These are phyloP conservation scores for Scaptomyza caliginosa DNA, from an alignment of 2,888 invertebrate species.

Conservation along the genomic window DNA sequence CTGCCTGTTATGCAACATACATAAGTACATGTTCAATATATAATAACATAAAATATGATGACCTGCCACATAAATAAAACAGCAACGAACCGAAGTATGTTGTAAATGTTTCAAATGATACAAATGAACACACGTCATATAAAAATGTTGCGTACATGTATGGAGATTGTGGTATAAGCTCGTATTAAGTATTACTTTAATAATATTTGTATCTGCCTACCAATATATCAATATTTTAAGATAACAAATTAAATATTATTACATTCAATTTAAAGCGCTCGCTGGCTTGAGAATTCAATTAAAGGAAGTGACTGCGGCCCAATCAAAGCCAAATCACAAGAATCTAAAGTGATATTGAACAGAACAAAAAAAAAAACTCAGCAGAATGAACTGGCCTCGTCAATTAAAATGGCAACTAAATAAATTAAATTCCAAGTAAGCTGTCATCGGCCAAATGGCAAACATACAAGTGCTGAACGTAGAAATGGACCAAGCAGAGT, in stretches of 20 bases:
- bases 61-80: slow-evolving; percentile 69
- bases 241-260: too few relatives aligned
- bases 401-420: slow-evolving; percentile 64
- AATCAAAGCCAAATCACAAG: slow-evolving; percentile 34
- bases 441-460: slow-evolving; percentile 55
- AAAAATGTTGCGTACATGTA: slow-evolving; percentile 29
- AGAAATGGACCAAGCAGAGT: slow-evolving; percentile 1
- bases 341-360: slow-evolving; percentile 56
- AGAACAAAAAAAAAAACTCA: slow-evolving; percentile 13
- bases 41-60: slow-evolving; percentile 72
- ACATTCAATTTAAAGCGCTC: not conserved
- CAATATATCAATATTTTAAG: too few relatives aligned
- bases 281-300: slow-evolving; percentile 22
- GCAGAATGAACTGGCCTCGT: slow-evolving; percentile 44
- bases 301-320: slow-evolving; percentile 34
- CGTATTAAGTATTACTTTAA: too few relatives aligned
- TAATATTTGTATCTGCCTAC: too few relatives aligned
- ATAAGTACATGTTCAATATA: slow-evolving; percentile 73
- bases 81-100: slow-evolving; percentile 33
- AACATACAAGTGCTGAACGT: slow-evolving; percentile 59
- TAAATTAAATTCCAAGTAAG: slow-evolving; percentile 59
- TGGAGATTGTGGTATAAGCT: not conserved
- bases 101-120: slow-evolving; percentile 47
- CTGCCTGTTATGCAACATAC: slow-evolving; percentile 66
- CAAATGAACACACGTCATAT: slow-evolving; percentile 63